These are phyloP conservation scores for Pomacea canaliculata DNA, from an alignment of 2,888 invertebrate species.

Conservation along the genomic window DNA sequence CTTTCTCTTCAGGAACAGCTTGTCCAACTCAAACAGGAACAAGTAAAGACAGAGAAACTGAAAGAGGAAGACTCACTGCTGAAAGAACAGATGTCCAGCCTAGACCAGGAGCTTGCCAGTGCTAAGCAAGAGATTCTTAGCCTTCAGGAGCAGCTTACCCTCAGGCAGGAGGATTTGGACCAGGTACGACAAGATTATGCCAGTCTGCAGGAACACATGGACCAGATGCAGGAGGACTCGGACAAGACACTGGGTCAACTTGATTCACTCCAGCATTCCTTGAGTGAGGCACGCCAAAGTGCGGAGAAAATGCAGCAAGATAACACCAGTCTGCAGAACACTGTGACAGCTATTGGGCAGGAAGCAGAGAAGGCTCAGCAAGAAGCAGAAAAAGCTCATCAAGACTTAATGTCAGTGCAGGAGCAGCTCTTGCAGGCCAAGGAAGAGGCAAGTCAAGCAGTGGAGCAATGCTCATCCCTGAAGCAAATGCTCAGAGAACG, in stretches of 20 bases:
- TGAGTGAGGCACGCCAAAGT: conserved; percentile 14
- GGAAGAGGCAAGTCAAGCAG: conserved; percentile 15
- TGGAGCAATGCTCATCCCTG: conserved; percentile 16
- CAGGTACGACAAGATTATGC: conserved; percentile 33
- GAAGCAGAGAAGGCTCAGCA: conserved; percentile 13
- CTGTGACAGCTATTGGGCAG: not conserved
- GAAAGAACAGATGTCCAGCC: too few relatives aligned
- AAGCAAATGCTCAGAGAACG: conserved; percentile 21
- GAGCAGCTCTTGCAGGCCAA: conserved; percentile 6
- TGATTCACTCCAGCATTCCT: conserved; percentile 19
- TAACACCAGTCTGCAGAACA: conserved; percentile 2
- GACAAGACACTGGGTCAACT: conserved; percentile 12
- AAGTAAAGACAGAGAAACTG: not conserved
- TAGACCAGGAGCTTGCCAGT: too few relatives aligned
- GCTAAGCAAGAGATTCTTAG: not conserved
- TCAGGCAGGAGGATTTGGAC: conserved; percentile 32
- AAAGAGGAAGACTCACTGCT: too few relatives aligned
- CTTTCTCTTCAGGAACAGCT: conserved; percentile 24
- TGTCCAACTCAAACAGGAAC: not conserved
- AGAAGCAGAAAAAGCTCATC: conserved; percentile 6
- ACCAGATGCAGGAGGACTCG: conserved; percentile 13
- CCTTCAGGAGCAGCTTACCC: conserved; percentile 32
- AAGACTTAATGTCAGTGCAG: not conserved
- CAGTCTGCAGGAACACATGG: conserved; percentile 22
- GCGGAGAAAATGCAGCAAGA: conserved; percentile 5